Evolutionary conservation across 2,113 vertebrate species (phyloP).

Genomic region (Tenrec ecaudatus): DNA sequence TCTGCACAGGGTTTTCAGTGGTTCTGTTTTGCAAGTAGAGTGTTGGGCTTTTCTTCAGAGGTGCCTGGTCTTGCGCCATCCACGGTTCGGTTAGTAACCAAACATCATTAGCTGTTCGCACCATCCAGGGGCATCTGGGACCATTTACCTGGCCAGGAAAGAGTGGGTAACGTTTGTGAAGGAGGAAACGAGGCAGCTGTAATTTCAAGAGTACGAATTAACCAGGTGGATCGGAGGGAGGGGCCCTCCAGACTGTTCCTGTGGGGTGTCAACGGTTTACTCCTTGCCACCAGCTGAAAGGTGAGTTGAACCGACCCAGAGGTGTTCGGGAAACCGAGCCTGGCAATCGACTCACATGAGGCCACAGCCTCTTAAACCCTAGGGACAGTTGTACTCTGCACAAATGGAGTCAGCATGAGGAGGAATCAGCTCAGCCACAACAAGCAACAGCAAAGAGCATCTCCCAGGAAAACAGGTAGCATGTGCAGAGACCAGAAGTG

Average conservation of each 20-base stretch:
- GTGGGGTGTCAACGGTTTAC: neutral
- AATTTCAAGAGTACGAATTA: neutral
- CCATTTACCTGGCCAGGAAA: neutral
- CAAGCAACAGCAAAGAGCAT: neutral
- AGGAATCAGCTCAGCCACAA: neutral
- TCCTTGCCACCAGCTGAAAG: neutral
- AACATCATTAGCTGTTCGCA: neutral
- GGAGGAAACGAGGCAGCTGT: neutral
- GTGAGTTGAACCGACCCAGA: neutral
- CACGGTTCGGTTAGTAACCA: neutral
- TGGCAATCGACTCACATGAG: neutral
- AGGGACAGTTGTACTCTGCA: neutral
- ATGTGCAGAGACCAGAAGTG: neutral
- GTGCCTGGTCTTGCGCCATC: neutral
- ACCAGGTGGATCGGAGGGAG: neutral
- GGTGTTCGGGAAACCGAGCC: neutral
- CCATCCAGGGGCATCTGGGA: neutral
- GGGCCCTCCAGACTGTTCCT: neutral
- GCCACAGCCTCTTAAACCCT: neutral
- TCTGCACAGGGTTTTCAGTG: neutral
- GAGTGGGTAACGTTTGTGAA: neutral
- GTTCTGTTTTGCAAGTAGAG: neutral
- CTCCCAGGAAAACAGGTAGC: neutral
- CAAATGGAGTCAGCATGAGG: neutral
- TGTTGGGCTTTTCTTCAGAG: neutral